phyloP scores from a whole-genome alignment of 2,113 vertebrate species.

The Colaptes auratus region DNA sequence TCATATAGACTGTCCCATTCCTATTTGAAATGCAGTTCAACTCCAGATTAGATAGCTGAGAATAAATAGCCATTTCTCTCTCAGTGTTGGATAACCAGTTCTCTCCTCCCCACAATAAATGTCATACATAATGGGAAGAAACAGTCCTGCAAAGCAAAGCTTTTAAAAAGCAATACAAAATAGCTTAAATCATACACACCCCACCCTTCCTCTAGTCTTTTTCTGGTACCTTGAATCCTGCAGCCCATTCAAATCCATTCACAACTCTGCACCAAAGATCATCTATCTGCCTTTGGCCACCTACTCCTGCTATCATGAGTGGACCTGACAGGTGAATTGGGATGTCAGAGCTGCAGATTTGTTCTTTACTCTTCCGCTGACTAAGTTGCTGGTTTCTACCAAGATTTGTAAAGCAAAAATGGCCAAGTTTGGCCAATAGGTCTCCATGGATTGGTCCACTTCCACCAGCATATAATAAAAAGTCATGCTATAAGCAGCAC shows the following conservation, averaged over 20 bases:
- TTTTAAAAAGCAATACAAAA: constrained; percentile 28
- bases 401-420: not conserved
- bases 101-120: constrained; percentile 27
- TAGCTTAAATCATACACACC: not conserved
- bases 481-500: not conserved
- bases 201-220: not conserved
- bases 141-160: constrained; percentile 9
- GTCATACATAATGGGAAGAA: not conserved
- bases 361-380: not conserved
- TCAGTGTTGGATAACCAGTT: constrained; percentile 14
- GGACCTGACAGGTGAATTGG: not conserved
- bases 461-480: not conserved
- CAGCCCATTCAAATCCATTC: not conserved
- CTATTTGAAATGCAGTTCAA: not conserved
- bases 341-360: not conserved
- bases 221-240: not conserved
- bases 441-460: not conserved
- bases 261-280: not conserved
- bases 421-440: not conserved
- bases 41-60: not conserved
- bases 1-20: not conserved
- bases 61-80: constrained; percentile 38
- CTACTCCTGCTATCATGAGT: not conserved
- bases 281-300: not conserved
- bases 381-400: not conserved